Conservation (phyloP, 2,113 vertebrate species). For the Ictidomys tridecemlineatus region DNA sequence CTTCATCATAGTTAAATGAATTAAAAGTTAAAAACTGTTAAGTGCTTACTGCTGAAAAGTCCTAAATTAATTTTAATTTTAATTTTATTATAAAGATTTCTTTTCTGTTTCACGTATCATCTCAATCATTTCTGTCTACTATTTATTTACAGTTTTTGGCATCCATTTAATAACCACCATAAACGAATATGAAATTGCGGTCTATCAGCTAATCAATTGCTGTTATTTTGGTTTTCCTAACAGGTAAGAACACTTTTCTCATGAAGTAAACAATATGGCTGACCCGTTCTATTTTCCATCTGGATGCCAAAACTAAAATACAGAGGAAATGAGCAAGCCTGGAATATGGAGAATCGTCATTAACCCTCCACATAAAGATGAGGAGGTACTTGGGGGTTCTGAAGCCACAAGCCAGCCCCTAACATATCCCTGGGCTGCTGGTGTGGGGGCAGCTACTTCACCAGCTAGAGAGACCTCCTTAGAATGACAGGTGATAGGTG, state of each 20-base stretch:
- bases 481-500: slow-evolving; percentile 57
- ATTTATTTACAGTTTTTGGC: neutral
- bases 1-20: neutral
- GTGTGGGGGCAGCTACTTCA: slow-evolving; percentile 67
- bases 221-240: neutral
- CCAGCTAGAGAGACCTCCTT: slow-evolving; percentile 30
- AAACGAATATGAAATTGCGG: neutral
- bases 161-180: neutral
- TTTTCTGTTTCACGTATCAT: neutral
- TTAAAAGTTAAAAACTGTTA: neutral
- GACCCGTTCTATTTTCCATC: slow-evolving; percentile 32
- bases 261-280: neutral
- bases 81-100: neutral
- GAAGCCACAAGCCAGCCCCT: slow-evolving; percentile 59
- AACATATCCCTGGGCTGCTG: slow-evolving; percentile 68
- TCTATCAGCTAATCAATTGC: neutral
- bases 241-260: neutral
- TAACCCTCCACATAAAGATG: slow-evolving; percentile 23
- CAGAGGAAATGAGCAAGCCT: slow-evolving; percentile 32
- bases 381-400: neutral
- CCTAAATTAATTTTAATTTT: neutral
- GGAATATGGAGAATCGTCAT: neutral
- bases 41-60: neutral
- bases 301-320: slow-evolving; percentile 27
- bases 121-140: neutral